Conservation (phyloP, 2,797 vertebrate genomes). For the Brachyalestes nurse region DNA sequence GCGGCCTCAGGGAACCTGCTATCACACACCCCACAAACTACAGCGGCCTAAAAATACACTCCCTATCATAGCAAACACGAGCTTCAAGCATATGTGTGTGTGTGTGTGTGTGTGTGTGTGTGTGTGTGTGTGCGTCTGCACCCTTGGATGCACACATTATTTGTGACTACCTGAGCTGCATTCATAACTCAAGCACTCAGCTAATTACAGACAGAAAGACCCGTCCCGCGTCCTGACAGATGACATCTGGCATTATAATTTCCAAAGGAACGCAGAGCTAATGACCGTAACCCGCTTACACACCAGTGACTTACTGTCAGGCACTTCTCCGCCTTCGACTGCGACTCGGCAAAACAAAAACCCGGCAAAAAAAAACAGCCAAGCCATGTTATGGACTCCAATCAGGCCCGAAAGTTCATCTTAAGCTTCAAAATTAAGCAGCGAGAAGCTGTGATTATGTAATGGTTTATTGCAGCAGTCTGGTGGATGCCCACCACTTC, state of each 20-base stretch:
- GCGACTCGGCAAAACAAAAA: not conserved
- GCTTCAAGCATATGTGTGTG: constrained; percentile 19
- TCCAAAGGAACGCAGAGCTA: not conserved
- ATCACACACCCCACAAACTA: constrained; percentile 62
- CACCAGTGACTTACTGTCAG: not conserved
- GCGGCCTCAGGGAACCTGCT: constrained; percentile 10
- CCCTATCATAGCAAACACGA: constrained; percentile 65
- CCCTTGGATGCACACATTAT: constrained; percentile 17
- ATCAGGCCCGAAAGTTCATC: not conserved
- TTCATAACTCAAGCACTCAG: not conserved
- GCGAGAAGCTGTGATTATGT: not conserved
- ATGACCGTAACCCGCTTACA: not conserved
- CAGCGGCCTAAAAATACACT: constrained; percentile 71
- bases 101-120: not conserved
- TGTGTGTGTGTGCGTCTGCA: not conserved
- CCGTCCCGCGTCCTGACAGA: not conserved
- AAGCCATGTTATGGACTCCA: not conserved
- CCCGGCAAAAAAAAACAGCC: not conserved
- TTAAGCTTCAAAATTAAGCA: not conserved
- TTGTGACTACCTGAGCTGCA: not conserved
- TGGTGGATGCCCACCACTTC: not conserved
- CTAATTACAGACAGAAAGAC: not conserved
- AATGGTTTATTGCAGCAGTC: not conserved
- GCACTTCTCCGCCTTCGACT: not conserved
- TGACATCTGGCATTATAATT: not conserved